Evolutionary conservation across 2,888 invertebrate genomes (phyloP), one percentile per base, ranked within the genome.

Genomic region (Pheosia gnoma): DNA sequence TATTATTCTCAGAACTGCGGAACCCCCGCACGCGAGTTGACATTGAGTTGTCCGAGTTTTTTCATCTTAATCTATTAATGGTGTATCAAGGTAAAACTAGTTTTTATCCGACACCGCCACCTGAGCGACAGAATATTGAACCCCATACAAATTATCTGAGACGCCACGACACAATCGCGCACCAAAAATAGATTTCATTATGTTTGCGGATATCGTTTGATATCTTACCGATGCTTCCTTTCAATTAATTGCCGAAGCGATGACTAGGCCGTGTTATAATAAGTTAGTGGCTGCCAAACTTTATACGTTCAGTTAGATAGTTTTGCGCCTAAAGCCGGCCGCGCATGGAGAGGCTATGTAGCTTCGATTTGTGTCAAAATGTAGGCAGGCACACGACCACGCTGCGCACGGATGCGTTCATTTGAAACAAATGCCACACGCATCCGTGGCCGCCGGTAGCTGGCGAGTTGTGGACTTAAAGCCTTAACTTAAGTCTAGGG

Each of bases 31-130:
- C 37, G 37, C 0, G 10, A 51, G 3, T 25, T 37, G 37, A 9
- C 53, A 10, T 11, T 0, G 25, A 53, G 37, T 53, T 37, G 9
- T 5, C 52, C 13, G 52, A 52, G 5, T 36, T 52, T 52, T 52
- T 52, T 52, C 49, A 7, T 49, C 25, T 52, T n/a, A 52, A 52
- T 52, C 52, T 52, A 37, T 53, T 53, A 37, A 53, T 37, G 7
- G 8, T 11, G 53, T 53, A 53, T 36, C 37, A 53, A 53, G 53
- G 53, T 53, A 53, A 53, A 53, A 53, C 52, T 53, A 53, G 36
- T 53, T 38, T 37, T 53, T 52, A 4, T 52, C 36, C 1, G 52
- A 36, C 52, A 36, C 25, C 25, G 52, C 25, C 52, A 52, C 49
- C 49, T 25, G 51, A 51, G 51, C 3, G 25, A 25, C 10, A 53